phyloP scores from a whole-genome alignment of 2,888 invertebrate genomes.

The Hedya salicella region DNA sequence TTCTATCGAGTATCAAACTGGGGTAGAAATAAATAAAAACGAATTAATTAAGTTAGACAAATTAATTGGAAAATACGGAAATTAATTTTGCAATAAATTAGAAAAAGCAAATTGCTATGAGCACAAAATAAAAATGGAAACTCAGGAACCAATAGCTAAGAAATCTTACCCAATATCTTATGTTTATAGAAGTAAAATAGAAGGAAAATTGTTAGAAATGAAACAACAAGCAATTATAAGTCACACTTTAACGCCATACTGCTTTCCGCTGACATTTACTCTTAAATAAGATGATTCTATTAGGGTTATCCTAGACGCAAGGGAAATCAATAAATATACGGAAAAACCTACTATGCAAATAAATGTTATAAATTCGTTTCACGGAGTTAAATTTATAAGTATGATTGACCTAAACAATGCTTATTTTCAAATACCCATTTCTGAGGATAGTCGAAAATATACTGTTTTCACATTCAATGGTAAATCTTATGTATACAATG shows the following conservation, averaged over 20 bases:
- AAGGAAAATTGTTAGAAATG: conserved; percentile 46
- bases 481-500: conserved; percentile 44
- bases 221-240: conserved; percentile 30
- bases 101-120: conserved; percentile 46
- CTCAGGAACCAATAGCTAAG: conserved; percentile 43
- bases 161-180: conserved; percentile 48
- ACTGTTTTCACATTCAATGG: conserved; percentile 28
- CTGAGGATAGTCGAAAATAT: not conserved
- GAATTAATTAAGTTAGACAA: not conserved
- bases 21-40: not conserved
- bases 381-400: conserved; percentile 16
- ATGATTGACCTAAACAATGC: not conserved
- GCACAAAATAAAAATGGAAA: conserved; percentile 46
- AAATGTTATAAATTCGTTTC: conserved; percentile 22
- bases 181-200: conserved; percentile 47
- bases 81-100: conserved; percentile 29
- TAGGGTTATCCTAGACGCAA: conserved; percentile 19
- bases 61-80: conserved; percentile 9
- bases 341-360: conserved; percentile 21
- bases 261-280: conserved; percentile 16
- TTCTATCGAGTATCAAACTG: not conserved
- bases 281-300: conserved; percentile 15
- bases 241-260: conserved; percentile 8
- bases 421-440: conserved; percentile 1
- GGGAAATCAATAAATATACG: conserved; percentile 13